phyloP scores from a whole-genome alignment of 2,888 invertebrate genomes.

The Saturnia pavonia region DNA sequence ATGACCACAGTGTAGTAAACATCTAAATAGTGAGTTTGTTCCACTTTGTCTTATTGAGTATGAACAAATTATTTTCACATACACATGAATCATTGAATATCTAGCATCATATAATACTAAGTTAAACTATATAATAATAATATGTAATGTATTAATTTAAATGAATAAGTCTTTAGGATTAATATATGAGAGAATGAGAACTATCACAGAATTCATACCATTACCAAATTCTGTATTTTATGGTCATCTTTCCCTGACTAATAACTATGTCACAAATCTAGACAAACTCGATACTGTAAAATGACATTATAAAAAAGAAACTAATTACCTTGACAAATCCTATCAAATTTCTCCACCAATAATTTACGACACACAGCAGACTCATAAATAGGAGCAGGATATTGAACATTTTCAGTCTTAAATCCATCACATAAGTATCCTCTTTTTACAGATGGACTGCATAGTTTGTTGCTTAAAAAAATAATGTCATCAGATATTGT shows the following conservation, averaged over 20 bases:
- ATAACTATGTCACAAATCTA: too few species aligned
- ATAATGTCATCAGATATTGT: constrained; percentile 80
- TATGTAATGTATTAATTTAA: too few species aligned
- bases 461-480: constrained; percentile 81
- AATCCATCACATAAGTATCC: constrained; percentile 74
- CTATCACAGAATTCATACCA: neutral
- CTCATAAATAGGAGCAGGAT: constrained; percentile 86
- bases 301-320: neutral
- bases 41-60: too few species aligned
- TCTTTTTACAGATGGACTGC: constrained; percentile 82
- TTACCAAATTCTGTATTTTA: neutral
- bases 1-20: too few species aligned
- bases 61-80: neutral
- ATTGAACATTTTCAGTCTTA: constrained; percentile 76
- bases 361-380: constrained; percentile 93
- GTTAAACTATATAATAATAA: neutral
- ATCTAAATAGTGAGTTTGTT: too few species aligned
- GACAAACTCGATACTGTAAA: too few species aligned
- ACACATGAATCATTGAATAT: neutral
- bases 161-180: too few species aligned
- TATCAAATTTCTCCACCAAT: constrained; percentile 91
- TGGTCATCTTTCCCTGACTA: neutral
- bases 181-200: neutral
- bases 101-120: neutral
- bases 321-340: constrained; percentile 84